Conservation (phyloP, 2,797 vertebrate genomes). For the Syngnathus acus region DNA sequence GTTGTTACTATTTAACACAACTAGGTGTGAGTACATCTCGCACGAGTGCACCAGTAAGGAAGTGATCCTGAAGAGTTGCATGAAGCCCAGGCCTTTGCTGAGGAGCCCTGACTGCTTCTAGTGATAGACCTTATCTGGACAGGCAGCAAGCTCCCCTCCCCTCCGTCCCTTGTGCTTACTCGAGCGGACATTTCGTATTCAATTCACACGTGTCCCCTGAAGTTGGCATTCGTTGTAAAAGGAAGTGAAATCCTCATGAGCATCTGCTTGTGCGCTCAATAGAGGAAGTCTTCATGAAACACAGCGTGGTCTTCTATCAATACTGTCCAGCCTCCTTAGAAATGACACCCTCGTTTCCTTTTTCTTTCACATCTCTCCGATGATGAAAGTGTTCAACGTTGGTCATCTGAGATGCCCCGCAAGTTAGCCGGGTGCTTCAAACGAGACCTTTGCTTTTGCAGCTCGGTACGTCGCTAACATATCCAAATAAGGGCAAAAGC, state of each 20-base stretch:
- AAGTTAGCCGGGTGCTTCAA: background rate
- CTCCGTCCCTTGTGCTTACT: constrained; percentile 15
- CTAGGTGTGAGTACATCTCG: background rate
- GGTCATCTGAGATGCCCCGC: too few relatives aligned
- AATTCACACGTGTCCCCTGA: background rate
- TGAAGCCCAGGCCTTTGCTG: background rate
- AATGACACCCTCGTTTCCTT: too few relatives aligned
- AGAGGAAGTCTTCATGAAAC: constrained; percentile 61
- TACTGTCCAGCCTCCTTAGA: background rate
- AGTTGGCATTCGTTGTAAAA: constrained; percentile 5
- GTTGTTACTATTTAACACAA: background rate
- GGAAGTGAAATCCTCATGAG: constrained; percentile 34
- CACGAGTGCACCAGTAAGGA: constrained; percentile 21
- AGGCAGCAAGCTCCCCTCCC: constrained; percentile 59
- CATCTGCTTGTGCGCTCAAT: constrained; percentile 23
- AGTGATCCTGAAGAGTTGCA: constrained; percentile 26
- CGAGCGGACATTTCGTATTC: background rate
- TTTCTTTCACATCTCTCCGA: background rate
- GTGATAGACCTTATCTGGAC: constrained; percentile 74
- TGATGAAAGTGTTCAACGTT: background rate
- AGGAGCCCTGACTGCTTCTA: constrained; percentile 33
- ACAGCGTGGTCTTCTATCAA: background rate
- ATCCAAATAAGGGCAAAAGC: constrained; percentile 71
- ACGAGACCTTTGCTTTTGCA: background rate
- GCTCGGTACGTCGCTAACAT: constrained; percentile 24